Evolutionary conservation across 2,888 invertebrate genomes (phyloP), one percentile per base, ranked within the genome.

Genomic region (Oscheius sp.): DNA sequence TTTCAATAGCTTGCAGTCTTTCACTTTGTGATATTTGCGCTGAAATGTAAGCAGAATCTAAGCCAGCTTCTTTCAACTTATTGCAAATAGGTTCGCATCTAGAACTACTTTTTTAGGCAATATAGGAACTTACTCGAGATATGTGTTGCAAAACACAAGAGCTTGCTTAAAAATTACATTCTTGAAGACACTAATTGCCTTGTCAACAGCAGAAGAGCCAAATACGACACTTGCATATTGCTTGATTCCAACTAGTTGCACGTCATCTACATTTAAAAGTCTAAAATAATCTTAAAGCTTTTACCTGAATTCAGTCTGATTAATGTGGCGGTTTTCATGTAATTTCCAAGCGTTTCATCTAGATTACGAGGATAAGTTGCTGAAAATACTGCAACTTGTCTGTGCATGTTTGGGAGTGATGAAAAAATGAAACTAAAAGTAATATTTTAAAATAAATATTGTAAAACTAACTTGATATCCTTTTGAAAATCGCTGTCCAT

Each of bases 381-480:
- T 87, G 96, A 96, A 57, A 93, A 91, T 68, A 94, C 93, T 73
- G 97, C 91, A 20, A 95, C 91, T 90, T 98, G 97, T 85, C 93
- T 93, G n/a, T n/a, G n/a, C n/a, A n/a, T n/a, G n/a, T n/a, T n/a
- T 1, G 93, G 93, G 72, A 96, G 87, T 52, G 89, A 87, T 46
- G 91, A 90, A 86, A 92, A 92, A 61, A 96, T 92, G 83, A 90
- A 91, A 82, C 91, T 91, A 86, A 61, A 55, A 68, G 20, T 57
- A 39, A 15, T 25, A 17, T 4, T 10, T 27, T 15, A 63, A 25
- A 46, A 63, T n/a, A n/a, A 46, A 20, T 10, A 53, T 17, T 23
- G 15, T 25, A 52, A 42, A 53, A 81, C 86, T 81, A 80, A 91
- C 91, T 92, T 92, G 55, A 96, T 91, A 87, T 93, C 92, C 71